Conservation (phyloP, 2,888 invertebrate genomes). For the Eilema depressum region DNA sequence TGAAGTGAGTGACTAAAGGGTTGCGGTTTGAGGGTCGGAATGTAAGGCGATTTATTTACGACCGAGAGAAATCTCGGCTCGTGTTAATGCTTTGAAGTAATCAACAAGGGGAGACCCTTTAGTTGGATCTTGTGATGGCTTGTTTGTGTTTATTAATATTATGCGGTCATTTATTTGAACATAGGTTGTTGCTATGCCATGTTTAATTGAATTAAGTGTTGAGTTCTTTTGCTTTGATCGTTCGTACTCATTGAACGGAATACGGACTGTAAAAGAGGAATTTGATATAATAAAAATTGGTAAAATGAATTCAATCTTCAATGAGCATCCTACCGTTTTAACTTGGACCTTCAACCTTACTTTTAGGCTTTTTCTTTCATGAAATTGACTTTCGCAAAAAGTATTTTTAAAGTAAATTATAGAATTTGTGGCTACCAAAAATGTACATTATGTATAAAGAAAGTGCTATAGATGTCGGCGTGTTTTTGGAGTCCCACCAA, state of each 20-base stretch:
- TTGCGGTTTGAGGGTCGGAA: slow-evolving; percentile 39
- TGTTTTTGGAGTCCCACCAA: no score
- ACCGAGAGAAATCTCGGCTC: slow-evolving; percentile 21
- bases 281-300: background rate
- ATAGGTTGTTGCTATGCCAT: background rate
- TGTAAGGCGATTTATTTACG: slow-evolving; percentile 28
- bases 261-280: background rate
- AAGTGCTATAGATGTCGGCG: no score
- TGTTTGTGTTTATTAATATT: slow-evolving; percentile 12
- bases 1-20: slow-evolving; percentile 38
- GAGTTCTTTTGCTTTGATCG: background rate
- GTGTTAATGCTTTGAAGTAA: slow-evolving; percentile 29
- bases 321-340: background rate
- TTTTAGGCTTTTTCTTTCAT: background rate
- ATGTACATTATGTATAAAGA: no score
- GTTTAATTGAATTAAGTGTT: slow-evolving; percentile 9
- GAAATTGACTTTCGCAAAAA: background rate
- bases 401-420: background rate
- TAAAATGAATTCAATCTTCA: background rate
- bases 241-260: background rate
- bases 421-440: background rate
- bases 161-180: background rate
- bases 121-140: slow-evolving; percentile 12
- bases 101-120: slow-evolving; percentile 24
- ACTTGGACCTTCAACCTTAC: background rate